Evolutionary conservation across 1,140 invertebrate species (phyloP).

Genomic region (Drosophila sturtevanti): DNA sequence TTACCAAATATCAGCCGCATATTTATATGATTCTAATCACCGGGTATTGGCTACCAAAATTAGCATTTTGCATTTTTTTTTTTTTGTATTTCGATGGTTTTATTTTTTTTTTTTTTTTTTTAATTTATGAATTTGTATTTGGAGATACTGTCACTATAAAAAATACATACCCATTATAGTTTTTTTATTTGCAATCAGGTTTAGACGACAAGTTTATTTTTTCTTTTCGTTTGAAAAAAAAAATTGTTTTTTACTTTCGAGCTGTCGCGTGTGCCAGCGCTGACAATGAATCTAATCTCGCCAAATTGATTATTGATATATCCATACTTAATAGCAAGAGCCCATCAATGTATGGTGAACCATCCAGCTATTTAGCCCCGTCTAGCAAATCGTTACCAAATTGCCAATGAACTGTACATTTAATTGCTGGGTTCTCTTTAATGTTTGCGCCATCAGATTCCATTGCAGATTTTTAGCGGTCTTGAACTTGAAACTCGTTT

Average conservation of each 20-base stretch:
- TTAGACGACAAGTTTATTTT: conserved; percentile 42
- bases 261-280: conserved; percentile 18
- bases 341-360: conserved; percentile 33
- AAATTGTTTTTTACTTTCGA: conserved; percentile 1
- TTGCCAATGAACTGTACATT: conserved; percentile 7
- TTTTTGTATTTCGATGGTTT: background rate
- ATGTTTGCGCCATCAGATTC: conserved; percentile 7
- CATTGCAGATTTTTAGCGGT: background rate
- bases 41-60: conserved; percentile 51
- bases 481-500: conserved; percentile 3
- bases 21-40: conserved; percentile 79
- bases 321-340: conserved; percentile 33
- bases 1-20: conserved; percentile 46
- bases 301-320: conserved; percentile 41
- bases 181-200: conserved; percentile 64
- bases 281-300: conserved; percentile 28
- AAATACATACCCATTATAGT: conserved; percentile 76
- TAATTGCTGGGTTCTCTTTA: background rate
- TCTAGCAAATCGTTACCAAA: background rate
- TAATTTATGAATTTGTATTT: conserved; percentile 77
- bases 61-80: conserved; percentile 52
- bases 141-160: conserved; percentile 43
- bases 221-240: conserved; percentile 58
- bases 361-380: background rate
- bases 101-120: conserved; percentile 47